phyloP scores from a whole-genome alignment of 2,888 invertebrate species.

The Epinotia bilunana region DNA sequence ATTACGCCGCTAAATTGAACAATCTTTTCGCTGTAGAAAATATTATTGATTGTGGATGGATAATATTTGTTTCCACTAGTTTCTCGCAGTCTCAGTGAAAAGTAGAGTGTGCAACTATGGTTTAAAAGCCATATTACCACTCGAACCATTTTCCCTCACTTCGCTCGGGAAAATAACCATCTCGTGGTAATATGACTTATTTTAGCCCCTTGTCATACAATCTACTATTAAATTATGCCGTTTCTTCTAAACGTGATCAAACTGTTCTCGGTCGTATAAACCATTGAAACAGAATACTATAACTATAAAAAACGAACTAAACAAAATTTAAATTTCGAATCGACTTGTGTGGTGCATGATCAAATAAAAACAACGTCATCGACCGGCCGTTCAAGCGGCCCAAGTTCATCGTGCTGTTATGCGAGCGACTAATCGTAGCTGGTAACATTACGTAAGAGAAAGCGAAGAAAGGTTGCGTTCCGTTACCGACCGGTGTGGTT shows the following conservation, averaged over 20 bases:
- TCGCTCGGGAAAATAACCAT: too few species aligned
- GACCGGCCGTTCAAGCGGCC: constrained; percentile 54
- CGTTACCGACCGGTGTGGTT: constrained; percentile 73
- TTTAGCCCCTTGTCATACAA: too few species aligned
- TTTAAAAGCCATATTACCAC: too few species aligned
- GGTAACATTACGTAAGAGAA: constrained; percentile 80
- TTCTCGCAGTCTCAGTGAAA: too few species aligned
- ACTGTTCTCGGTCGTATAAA: not conserved
- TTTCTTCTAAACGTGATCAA: not conserved
- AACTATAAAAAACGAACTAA: constrained; percentile 11
- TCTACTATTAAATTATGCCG: not conserved
- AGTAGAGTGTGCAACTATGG: too few species aligned
- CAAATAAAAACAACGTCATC: constrained; percentile 58
- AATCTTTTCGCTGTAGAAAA: too few species aligned
- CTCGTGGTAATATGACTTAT: too few species aligned
- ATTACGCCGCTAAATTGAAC: too few species aligned
- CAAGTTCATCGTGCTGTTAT: constrained; percentile 77
- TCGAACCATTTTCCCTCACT: too few species aligned
- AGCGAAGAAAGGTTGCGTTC: constrained; percentile 81
- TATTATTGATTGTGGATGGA: too few species aligned
- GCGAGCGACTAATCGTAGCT: constrained; percentile 77
- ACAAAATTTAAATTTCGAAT: constrained; percentile 42
- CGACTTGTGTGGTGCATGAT: constrained; percentile 52
- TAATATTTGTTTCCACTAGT: too few species aligned
- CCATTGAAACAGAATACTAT: constrained; percentile 1